Conservation (phyloP, 2,888 invertebrate genomes). For the Thecocarcelia acutangulata region DNA sequence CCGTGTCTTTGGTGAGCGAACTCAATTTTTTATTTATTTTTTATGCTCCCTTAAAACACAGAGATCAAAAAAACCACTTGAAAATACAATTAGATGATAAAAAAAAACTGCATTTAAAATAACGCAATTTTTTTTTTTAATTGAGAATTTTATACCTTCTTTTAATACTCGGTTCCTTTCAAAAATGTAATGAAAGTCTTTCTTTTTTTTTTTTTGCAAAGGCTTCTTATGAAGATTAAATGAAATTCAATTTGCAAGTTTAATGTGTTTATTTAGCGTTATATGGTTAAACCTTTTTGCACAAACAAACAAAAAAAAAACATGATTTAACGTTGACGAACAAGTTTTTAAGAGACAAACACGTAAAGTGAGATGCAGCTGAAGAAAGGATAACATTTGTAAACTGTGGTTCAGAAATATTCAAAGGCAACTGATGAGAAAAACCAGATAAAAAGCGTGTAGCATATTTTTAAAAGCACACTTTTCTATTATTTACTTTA, state of each 20-base stretch:
- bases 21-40: too few species aligned
- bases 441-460: too few species aligned
- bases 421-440: too few species aligned
- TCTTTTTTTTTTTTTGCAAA: background rate
- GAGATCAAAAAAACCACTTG: too few species aligned
- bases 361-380: constrained; percentile 8
- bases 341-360: constrained; percentile 6
- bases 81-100: too few species aligned
- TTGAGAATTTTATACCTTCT: background rate
- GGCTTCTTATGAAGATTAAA: constrained; percentile 74
- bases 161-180: background rate
- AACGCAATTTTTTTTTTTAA: too few species aligned
- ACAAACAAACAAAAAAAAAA: constrained; percentile 18
- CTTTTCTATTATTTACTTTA: too few species aligned
- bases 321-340: constrained; percentile 6
- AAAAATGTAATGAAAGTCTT: background rate
- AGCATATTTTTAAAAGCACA: too few species aligned
- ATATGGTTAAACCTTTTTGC: constrained; percentile 72
- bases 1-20: too few species aligned
- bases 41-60: too few species aligned
- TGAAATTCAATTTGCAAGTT: constrained; percentile 80
- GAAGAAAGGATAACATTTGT: constrained; percentile 5
- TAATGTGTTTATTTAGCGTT: constrained; percentile 80
- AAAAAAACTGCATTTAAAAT: too few species aligned
- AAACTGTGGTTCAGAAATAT: constrained; percentile 24